Percentiles rank a stretch among this genome's conserved stretches.
phyloP scores from a whole-genome alignment of 2,888 invertebrate species.

The Thumatha senex region DNA sequence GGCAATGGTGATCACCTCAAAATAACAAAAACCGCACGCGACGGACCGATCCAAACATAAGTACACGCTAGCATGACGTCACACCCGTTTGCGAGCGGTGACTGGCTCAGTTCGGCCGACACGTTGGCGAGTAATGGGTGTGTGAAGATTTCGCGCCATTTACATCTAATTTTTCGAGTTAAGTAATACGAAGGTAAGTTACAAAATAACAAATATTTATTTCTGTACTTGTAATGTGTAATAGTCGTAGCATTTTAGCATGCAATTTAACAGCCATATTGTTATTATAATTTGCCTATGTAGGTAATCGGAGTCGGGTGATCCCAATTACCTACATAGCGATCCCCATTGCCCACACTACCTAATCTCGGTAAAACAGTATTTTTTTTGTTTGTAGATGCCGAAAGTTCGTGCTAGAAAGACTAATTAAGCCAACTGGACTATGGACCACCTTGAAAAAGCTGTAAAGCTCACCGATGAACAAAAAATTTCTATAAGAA shows the following conservation, averaged over 20 bases:
- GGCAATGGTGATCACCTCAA: constrained; percentile 2
- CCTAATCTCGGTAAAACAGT: background rate
- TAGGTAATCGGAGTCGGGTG: background rate
- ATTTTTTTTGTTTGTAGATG: background rate
- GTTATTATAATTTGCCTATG: too few species aligned
- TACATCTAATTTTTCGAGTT: constrained; percentile 25
- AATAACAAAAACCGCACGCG: background rate
- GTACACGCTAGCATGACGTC: background rate
- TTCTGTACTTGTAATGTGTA: constrained; percentile 5
- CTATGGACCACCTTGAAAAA: background rate
- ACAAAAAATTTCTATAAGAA: background rate
- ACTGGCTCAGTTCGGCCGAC: background rate
- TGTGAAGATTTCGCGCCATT: constrained; percentile 6
- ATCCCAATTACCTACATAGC: too few species aligned
- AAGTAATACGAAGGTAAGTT: constrained; percentile 25
- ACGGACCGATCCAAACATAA: background rate
- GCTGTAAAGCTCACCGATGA: background rate
- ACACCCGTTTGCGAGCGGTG: background rate
- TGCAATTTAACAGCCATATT: background rate
- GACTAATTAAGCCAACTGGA: background rate
- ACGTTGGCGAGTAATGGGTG: too few species aligned
- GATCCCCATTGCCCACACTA: background rate
- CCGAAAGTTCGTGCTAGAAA: background rate
- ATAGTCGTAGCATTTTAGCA: background rate
- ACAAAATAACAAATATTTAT: constrained; percentile 12